These are phyloP conservation scores for Whitmania pigra DNA, from an alignment of 1,140 invertebrate genomes.

Conservation along the genomic window DNA sequence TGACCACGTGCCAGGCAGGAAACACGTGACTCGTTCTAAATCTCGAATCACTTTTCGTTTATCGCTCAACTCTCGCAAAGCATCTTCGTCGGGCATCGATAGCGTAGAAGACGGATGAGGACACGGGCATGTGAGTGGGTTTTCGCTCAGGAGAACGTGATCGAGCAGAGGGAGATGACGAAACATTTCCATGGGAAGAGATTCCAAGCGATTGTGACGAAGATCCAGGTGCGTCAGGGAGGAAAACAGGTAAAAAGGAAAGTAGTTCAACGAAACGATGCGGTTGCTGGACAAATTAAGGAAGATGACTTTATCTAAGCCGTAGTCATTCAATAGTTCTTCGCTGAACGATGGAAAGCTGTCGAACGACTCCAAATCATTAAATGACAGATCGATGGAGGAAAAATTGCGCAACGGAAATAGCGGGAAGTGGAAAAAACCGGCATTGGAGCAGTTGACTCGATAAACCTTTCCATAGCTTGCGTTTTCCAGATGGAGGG, in stretches of 20 bases:
- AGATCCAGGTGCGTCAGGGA: background rate
- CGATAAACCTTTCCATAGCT: background rate
- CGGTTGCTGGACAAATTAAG: background rate
- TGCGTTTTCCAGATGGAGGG: background rate
- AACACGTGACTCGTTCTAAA: too few relatives aligned
- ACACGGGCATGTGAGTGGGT: background rate
- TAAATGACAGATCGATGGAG: conserved; percentile 13
- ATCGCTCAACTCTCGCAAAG: too few relatives aligned
- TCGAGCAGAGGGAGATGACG: background rate
- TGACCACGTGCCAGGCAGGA: too few relatives aligned
- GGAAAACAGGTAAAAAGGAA: background rate
- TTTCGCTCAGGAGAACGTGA: background rate
- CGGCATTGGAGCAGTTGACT: conserved; percentile 10
- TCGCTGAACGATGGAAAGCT: background rate
- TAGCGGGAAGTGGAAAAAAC: conserved; percentile 1
- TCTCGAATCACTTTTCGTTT: too few relatives aligned
- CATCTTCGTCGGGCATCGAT: too few relatives aligned
- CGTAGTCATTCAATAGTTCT: too few relatives aligned
- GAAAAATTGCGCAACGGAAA: conserved; percentile 8
- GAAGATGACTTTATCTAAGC: background rate
- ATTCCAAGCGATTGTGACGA: background rate
- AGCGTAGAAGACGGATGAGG: background rate
- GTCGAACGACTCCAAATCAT: conserved; percentile 8
- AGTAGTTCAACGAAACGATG: background rate
- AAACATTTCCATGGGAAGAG: background rate